These are phyloP conservation scores for Lophotis ruficrista DNA, from an alignment of 2,113 vertebrate species.

Conservation along the genomic window DNA sequence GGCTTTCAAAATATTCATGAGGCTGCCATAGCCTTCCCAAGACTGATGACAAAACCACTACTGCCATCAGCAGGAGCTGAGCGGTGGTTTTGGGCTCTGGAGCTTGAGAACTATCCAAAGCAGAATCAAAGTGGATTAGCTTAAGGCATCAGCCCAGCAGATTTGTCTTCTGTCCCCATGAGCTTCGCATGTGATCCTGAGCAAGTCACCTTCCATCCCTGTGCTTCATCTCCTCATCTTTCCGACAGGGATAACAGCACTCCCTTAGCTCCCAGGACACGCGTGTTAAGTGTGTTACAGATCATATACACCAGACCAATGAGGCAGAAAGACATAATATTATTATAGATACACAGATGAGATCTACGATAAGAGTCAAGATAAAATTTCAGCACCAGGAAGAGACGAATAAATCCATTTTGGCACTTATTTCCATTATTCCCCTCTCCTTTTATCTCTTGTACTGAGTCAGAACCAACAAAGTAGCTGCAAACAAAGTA, in stretches of 20 bases:
- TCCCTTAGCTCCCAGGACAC: background rate
- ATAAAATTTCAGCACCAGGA: background rate
- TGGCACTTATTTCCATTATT: background rate
- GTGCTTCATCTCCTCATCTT: background rate
- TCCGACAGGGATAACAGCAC: background rate
- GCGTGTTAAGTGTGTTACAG: background rate
- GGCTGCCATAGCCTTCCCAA: background rate
- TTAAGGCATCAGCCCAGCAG: background rate
- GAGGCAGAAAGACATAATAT: background rate
- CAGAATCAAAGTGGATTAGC: background rate
- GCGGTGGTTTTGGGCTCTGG: background rate
- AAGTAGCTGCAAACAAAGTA: constrained; percentile 47
- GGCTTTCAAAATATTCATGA: background rate
- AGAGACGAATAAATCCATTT: background rate
- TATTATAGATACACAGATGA: background rate
- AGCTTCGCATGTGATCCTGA: background rate
- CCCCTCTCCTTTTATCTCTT: background rate
- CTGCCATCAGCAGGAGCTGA: background rate
- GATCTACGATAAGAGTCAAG: background rate
- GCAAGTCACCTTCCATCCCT: background rate
- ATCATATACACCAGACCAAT: background rate
- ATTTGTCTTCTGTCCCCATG: background rate
- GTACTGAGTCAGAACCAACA: background rate
- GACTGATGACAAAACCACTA: background rate
- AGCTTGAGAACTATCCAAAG: background rate